Evolutionary conservation across 1,140 invertebrate species (phyloP).

Genomic region (Asobara japonica): DNA sequence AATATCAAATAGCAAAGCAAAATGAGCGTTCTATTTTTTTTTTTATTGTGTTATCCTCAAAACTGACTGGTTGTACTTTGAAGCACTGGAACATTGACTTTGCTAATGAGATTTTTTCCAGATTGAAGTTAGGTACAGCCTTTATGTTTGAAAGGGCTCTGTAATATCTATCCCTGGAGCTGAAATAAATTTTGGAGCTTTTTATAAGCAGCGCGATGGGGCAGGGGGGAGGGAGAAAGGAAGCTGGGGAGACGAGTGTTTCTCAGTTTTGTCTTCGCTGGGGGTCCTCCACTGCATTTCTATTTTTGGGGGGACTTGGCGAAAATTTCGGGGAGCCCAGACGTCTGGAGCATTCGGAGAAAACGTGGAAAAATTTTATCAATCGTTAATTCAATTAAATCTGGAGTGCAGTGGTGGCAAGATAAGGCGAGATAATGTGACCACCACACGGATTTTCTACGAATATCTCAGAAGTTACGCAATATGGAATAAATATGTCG

Average conservation of each 20-base stretch:
- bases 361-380: constrained; percentile 1
- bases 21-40: too few relatives aligned
- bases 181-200: background rate
- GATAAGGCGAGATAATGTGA: too few relatives aligned
- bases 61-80: background rate
- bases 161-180: background rate
- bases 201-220: background rate
- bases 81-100: constrained; percentile 2
- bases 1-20: too few relatives aligned
- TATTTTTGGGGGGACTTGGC: constrained; percentile 20
- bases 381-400: background rate
- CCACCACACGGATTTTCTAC: too few relatives aligned
- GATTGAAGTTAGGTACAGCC: background rate
- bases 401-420: too few relatives aligned
- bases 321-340: constrained; percentile 3
- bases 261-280: constrained; percentile 24
- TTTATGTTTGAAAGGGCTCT: background rate
- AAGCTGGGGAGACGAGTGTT: background rate
- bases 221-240: background rate
- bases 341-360: constrained; percentile 21
- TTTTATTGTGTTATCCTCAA: too few relatives aligned
- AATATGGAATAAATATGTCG: too few relatives aligned
- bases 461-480: too few relatives aligned
- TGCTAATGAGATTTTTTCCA: constrained; percentile 1
- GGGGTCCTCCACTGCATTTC: constrained; percentile 26